Percentiles rank a stretch among this genome's conserved stretches.
These are phyloP conservation scores for Paratrypauchen microcephalus DNA, from an alignment of 2,797 vertebrate genomes.

Conservation along the genomic window DNA sequence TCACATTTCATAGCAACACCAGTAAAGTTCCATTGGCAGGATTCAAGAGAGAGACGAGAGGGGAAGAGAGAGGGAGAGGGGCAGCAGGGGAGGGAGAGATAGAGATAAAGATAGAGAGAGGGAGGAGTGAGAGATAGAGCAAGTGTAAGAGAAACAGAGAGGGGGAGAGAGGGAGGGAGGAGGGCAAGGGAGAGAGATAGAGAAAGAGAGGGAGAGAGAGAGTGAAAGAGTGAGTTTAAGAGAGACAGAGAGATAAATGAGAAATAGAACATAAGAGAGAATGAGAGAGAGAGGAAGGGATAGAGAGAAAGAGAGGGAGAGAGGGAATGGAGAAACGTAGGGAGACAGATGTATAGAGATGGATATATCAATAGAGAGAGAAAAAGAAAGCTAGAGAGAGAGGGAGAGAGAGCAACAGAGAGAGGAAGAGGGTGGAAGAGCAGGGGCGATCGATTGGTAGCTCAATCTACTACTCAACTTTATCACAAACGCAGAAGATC, in stretches of 20 bases:
- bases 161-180: constrained; percentile 6
- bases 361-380: constrained; percentile 26
- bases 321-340: no score
- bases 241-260: no score
- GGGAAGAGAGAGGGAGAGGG: constrained; percentile 15
- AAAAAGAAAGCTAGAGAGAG: constrained; percentile 1
- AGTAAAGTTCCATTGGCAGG: constrained; percentile 58
- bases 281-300: no score
- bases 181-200: no score
- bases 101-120: not conserved
- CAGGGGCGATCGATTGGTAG: constrained; percentile 56
- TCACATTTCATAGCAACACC: constrained; percentile 64
- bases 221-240: no score
- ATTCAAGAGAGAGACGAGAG: constrained; percentile 14
- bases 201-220: not conserved
- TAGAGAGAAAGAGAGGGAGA: no score
- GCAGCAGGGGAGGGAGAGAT: not conserved
- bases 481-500: constrained; percentile 63
- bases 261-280: no score
- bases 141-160: no score
- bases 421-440: constrained; percentile 16
- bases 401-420: no score
- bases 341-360: no score
- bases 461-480: constrained; percentile 65
- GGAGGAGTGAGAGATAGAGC: not conserved